Conservation (phyloP, 2,797 vertebrate species). For the Coranthus polyacanthus region DNA sequence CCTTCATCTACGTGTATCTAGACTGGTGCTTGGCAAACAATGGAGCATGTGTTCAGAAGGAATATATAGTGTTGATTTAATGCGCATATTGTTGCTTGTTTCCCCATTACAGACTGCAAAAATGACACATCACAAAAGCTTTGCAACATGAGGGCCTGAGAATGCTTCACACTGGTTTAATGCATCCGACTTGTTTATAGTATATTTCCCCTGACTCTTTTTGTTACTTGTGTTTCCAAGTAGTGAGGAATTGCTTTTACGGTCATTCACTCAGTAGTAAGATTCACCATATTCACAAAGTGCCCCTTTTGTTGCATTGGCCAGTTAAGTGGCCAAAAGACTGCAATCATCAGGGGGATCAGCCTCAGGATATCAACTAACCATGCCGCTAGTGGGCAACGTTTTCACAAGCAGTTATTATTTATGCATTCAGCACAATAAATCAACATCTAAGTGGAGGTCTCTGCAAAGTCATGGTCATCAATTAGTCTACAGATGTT, state of each 20-base stretch:
- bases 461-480: not conserved
- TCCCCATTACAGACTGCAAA: slow-evolving; percentile 56
- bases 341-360: not conserved
- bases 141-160: slow-evolving; percentile 47
- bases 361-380: not conserved
- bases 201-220: slow-evolving; percentile 6
- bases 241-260: not conserved
- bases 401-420: not conserved
- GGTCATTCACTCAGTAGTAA: too few species aligned
- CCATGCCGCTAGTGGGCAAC: not conserved
- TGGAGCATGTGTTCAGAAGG: slow-evolving; percentile 6
- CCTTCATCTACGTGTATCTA: slow-evolving; percentile 10
- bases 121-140: slow-evolving; percentile 12
- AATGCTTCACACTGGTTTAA: slow-evolving; percentile 14
- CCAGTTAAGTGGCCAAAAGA: not conserved
- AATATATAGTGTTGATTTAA: slow-evolving; percentile 33
- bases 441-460: not conserved
- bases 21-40: slow-evolving; percentile 27
- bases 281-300: not conserved
- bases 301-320: not conserved
- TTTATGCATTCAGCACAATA: slow-evolving; percentile 1
- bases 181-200: not conserved
- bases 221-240: not conserved
- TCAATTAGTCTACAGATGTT: too few species aligned
- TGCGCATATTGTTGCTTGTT: slow-evolving; percentile 73